Evolutionary conservation across 2,888 invertebrate genomes (phyloP), one percentile per base, ranked within the genome.

Genomic region (Bimastos eiseni): DNA sequence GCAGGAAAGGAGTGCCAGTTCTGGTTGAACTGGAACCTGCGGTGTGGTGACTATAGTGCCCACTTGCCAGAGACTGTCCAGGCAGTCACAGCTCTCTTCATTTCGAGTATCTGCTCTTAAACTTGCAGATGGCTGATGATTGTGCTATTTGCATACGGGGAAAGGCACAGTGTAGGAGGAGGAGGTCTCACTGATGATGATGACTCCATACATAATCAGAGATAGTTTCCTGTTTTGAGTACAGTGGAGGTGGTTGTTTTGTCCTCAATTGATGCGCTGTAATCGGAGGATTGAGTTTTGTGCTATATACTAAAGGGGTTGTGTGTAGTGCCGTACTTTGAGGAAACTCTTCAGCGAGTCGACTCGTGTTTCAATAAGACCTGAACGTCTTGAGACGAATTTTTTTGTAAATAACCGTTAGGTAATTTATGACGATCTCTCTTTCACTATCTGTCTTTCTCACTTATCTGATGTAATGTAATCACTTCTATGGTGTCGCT

Each of bases 41-140:
- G n/a, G 70, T 70, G 70, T 70, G 70, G 70, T n/a, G 70, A 70
- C 70, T n/a, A n/a, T 11, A 70, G 70, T 70, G 70, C 30, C n/a
- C 70, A 70, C 70, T 70, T 70, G 70, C 70, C 70, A 70, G 70
- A 70, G 86, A 37, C 17, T 86, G 86, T 86, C n/a, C 86, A 36
- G 86, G 86, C 86, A 36, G 86, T 86, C 86, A 86, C 86, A 34
- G 86, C 34, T 24, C 34, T 24, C 86, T 86, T 86, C 86, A 86
- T 30, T 30, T 34, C 17, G 36, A 86, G 70, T 86, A 86, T 36
- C 36, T 86, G 86, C 86, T 86, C 86, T 86, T 86, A 34, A 86
- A 37, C 36, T 37, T 36, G 86, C 34, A 86, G 86, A 86, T 86
- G 86, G 86, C 86, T 36, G 37, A 36, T 86, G 36, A 86, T 86